phyloP scores from a whole-genome alignment of 2,888 invertebrate species.

The Mamestra brassicae region DNA sequence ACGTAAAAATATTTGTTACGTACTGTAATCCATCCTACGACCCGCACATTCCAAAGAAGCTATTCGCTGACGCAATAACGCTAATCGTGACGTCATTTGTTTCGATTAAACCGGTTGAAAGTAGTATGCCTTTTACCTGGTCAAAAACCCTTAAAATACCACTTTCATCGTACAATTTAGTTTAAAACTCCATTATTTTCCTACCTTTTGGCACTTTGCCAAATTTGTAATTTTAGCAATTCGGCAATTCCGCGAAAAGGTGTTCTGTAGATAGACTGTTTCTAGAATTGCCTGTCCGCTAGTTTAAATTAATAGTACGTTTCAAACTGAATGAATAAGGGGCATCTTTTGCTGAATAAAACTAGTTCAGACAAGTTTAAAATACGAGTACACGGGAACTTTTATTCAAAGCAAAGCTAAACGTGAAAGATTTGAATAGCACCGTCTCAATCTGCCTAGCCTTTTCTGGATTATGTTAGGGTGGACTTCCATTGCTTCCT shows the following conservation, averaged over 20 bases:
- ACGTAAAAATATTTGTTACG: neutral
- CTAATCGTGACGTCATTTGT: neutral
- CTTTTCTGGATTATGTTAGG: no score
- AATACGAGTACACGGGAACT: neutral
- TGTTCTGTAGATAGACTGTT: constrained; percentile 3
- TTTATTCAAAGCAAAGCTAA: neutral
- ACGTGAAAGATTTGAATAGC: no score
- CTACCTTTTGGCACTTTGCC: constrained; percentile 21
- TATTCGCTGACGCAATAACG: neutral
- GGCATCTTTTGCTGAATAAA: neutral
- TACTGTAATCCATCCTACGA: neutral
- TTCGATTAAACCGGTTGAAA: neutral
- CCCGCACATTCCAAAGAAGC: no score
- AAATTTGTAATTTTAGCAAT: constrained; percentile 23
- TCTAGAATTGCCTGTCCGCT: neutral
- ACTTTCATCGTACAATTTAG: constrained; percentile 8
- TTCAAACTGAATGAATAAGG: constrained; percentile 12
- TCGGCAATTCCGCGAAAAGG: neutral
- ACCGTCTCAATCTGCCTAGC: no score
- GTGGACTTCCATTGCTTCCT: no score
- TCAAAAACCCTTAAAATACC: neutral
- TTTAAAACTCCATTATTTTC: constrained; percentile 9
- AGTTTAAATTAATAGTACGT: constrained; percentile 19
- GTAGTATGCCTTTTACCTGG: neutral
- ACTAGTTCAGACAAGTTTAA: constrained; percentile 6